These are phyloP conservation scores for Saguinus imperator DNA, from an alignment of 2,113 vertebrate species.

Conservation along the genomic window DNA sequence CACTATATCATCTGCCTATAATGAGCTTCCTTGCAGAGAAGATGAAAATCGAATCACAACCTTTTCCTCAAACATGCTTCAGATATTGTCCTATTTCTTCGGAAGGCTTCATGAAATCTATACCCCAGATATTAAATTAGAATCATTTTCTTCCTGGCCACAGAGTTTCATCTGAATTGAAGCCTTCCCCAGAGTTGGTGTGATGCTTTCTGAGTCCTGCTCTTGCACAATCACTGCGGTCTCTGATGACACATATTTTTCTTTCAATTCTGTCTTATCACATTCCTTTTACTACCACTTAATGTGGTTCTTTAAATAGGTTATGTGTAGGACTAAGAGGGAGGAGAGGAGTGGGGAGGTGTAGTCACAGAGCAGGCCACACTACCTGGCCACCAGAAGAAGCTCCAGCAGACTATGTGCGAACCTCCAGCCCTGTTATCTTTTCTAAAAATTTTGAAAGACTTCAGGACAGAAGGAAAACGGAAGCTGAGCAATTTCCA, in stretches of 20 bases:
- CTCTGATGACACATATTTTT: neutral
- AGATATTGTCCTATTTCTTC: neutral
- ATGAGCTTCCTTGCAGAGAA: slow-evolving; percentile 68
- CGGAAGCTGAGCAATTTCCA: neutral
- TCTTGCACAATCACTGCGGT: neutral
- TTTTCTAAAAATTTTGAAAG: neutral
- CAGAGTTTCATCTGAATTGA: neutral
- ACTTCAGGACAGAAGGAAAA: neutral
- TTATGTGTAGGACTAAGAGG: neutral
- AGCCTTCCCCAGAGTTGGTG: neutral
- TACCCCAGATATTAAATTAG: neutral
- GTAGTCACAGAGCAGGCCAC: neutral
- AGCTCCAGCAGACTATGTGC: neutral
- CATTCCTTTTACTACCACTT: neutral
- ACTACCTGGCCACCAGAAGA: neutral
- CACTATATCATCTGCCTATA: slow-evolving; percentile 53
- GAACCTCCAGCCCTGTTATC: neutral
- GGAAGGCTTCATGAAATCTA: slow-evolving; percentile 53
- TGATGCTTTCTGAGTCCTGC: neutral
- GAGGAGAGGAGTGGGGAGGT: neutral
- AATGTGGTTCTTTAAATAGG: slow-evolving; percentile 13
- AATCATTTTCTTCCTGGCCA: neutral
- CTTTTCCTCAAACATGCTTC: neutral
- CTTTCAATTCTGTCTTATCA: neutral
- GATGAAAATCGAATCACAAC: neutral